phyloP scores from a whole-genome alignment of 2,113 vertebrate species.

The Ifrita kowaldi region DNA sequence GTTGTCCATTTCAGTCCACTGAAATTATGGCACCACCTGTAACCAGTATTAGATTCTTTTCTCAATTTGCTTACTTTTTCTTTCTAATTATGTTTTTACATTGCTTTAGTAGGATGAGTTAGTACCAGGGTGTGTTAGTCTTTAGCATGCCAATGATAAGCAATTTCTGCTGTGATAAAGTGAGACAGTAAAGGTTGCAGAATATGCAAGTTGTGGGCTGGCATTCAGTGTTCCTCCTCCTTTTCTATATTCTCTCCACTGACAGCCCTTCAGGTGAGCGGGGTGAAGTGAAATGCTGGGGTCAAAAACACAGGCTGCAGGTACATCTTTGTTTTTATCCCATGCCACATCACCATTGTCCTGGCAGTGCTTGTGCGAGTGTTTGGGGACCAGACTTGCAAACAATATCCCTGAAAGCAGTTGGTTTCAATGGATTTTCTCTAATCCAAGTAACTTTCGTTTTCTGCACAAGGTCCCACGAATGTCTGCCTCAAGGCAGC shows the following conservation, averaged over 20 bases:
- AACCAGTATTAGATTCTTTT: not conserved
- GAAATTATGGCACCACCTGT: not conserved
- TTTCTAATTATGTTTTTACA: not conserved
- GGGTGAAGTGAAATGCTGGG: not conserved
- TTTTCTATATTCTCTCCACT: not conserved
- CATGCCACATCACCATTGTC: not conserved
- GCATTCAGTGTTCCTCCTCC: not conserved
- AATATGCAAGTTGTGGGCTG: not conserved
- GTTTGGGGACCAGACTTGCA: not conserved
- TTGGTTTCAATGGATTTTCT: not conserved
- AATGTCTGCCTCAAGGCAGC: fast-evolving
- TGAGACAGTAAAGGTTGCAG: not conserved
- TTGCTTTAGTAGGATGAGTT: not conserved
- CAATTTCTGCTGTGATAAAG: not conserved
- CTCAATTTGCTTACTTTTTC: not conserved
- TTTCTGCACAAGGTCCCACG: not conserved
- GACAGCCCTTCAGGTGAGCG: fast-evolving
- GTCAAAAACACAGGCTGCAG: not conserved
- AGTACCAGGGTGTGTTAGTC: not conserved
- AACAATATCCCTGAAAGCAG: not conserved
- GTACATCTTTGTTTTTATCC: not conserved
- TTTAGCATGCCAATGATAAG: not conserved
- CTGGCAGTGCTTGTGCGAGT: not conserved
- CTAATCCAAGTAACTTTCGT: not conserved
- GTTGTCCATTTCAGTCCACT: not conserved